Percentiles rank a stretch among this genome's conserved stretches.
phyloP scores from a whole-genome alignment of 2,888 invertebrate species.

The Drosophila subquinaria region DNA sequence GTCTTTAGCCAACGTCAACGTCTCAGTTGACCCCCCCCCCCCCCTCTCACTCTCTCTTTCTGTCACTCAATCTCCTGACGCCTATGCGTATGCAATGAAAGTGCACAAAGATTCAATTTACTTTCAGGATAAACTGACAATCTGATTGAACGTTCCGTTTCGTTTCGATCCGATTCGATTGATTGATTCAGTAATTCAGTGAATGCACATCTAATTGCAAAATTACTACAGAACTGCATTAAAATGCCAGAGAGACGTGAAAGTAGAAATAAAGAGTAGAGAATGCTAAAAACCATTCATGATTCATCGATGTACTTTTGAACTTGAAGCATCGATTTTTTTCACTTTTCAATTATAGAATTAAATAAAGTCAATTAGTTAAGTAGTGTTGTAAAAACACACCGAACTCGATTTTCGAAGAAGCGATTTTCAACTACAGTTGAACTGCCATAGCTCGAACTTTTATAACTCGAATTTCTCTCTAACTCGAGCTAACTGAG shows the following conservation, averaged over 20 bases:
- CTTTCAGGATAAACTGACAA: conserved; percentile 4
- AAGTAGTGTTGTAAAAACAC: too few species aligned
- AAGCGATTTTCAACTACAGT: too few species aligned
- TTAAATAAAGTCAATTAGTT: too few species aligned
- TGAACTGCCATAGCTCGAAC: too few species aligned
- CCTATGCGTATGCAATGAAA: conserved; percentile 44
- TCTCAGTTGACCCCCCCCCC: not conserved
- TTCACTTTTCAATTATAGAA: too few species aligned
- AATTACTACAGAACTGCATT: conserved; percentile 30
- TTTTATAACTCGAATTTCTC: too few species aligned
- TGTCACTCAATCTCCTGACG: conserved; percentile 12
- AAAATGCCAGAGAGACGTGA: conserved; percentile 22
- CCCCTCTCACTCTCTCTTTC: not conserved
- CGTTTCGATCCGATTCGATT: conserved; percentile 6
- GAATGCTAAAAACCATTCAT: too few species aligned
- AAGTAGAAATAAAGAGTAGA: conserved; percentile 8
- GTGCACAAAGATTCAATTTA: conserved; percentile 23
- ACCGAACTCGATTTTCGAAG: too few species aligned
- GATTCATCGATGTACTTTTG: too few species aligned
- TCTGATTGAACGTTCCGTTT: conserved; percentile 10
- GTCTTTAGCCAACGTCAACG: conserved; percentile 17
- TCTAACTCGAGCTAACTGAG: too few species aligned
- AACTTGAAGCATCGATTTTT: too few species aligned
- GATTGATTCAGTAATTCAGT: conserved; percentile 29
- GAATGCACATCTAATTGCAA: conserved; percentile 25